Conservation (phyloP, 2,797 vertebrate genomes). For the Pteropus rufus region DNA sequence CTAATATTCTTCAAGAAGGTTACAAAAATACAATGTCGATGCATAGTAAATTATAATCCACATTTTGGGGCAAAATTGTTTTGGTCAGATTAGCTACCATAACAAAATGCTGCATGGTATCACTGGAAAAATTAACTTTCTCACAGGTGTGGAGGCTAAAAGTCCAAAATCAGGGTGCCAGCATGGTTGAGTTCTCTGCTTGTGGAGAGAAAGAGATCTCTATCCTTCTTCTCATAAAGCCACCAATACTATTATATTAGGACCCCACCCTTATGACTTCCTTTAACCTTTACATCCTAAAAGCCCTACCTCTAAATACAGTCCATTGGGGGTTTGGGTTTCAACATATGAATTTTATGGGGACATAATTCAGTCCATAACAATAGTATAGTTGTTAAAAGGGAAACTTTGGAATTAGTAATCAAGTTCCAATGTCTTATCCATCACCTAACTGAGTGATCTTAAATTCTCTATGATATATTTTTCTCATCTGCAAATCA, state of each 20-base stretch:
- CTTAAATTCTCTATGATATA: neutral
- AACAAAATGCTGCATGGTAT: neutral
- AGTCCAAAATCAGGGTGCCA: neutral
- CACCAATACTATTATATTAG: neutral
- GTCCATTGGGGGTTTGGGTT: neutral
- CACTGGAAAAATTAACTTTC: neutral
- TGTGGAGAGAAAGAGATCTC: neutral
- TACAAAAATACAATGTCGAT: neutral
- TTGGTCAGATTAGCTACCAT: neutral
- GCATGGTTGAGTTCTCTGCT: neutral
- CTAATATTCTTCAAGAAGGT: neutral
- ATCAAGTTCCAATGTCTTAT: neutral
- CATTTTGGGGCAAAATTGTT: neutral
- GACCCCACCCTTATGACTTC: neutral
- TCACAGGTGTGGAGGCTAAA: neutral
- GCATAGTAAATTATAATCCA: neutral
- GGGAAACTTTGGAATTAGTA: neutral
- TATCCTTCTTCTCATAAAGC: neutral
- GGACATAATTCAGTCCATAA: neutral
- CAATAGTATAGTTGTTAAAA: neutral
- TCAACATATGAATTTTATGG: neutral
- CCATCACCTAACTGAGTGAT: neutral
- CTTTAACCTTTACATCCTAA: neutral
- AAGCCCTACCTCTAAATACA: neutral
- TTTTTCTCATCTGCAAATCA: neutral